Conservation (phyloP, 2,888 invertebrate species). For the Heteropelma amictum region DNA sequence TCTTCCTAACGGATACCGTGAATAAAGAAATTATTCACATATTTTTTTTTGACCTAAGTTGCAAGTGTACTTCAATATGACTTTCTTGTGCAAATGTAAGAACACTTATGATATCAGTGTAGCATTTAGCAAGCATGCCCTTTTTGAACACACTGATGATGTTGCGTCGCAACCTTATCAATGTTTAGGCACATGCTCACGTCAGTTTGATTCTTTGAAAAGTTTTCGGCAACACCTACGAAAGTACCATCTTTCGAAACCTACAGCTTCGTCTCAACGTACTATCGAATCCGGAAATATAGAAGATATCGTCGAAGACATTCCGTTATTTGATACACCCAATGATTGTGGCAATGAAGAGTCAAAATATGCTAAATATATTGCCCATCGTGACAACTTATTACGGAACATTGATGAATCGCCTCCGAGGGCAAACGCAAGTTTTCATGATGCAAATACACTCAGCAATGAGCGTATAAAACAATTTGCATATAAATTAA, state of each 20-base stretch:
- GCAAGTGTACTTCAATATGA: background rate
- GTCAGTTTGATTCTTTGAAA: conserved; percentile 10
- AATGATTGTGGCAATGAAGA: background rate
- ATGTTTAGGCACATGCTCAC: background rate
- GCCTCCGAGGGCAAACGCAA: background rate
- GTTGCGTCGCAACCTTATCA: conserved; percentile 6
- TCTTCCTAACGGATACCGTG: background rate
- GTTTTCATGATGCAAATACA: background rate
- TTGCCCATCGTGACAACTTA: background rate
- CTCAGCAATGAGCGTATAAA: background rate
- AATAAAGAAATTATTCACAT: background rate
- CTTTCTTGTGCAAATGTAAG: conserved; percentile 1
- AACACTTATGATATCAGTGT: background rate
- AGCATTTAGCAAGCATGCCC: background rate
- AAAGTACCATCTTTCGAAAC: background rate
- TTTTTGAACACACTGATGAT: background rate
- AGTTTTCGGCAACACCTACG: conserved; percentile 13
- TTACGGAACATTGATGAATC: conserved; percentile 6
- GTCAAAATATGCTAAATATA: background rate
- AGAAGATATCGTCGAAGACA: background rate
- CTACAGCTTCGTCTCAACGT: background rate
- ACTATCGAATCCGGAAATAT: background rate
- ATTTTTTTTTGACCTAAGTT: background rate
- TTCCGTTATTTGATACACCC: background rate
- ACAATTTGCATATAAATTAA: background rate